These are phyloP conservation scores for Leptinotarsa tumamoca DNA, from an alignment of 2,888 invertebrate species.

Conservation along the genomic window DNA sequence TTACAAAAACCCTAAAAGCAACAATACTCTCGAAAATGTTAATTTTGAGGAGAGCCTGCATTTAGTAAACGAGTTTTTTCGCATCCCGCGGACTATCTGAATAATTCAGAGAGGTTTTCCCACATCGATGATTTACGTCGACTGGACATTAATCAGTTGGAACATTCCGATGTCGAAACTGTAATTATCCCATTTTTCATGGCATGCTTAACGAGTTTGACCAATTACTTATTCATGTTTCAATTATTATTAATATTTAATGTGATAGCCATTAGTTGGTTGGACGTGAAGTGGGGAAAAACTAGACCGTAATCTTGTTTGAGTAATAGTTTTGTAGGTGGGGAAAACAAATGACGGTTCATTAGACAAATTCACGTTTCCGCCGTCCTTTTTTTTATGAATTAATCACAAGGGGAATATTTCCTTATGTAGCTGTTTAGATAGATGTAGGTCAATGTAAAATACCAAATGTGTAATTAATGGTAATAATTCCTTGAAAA, in stretches of 20 bases:
- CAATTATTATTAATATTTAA: conserved; percentile 11
- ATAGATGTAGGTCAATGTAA: too few relatives aligned
- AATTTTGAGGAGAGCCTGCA: conserved; percentile 1
- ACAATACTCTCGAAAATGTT: conserved; percentile 2
- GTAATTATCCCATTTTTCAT: conserved; percentile 17
- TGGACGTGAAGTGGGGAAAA: not conserved
- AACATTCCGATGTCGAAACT: conserved; percentile 11
- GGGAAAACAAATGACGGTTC: not conserved
- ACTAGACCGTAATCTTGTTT: conserved; percentile 8
- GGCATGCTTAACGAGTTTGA: conserved; percentile 6
- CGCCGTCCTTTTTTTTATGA: not conserved
- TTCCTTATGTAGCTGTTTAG: too few relatives aligned
- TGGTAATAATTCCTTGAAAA: too few relatives aligned
- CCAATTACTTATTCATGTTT: conserved; percentile 16
- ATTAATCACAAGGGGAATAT: too few relatives aligned
- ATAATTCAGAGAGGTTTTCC: conserved; percentile 13
- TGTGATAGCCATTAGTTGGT: conserved; percentile 7
- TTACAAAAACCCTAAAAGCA: not conserved
- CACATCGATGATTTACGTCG: conserved; percentile 16
- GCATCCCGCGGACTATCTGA: conserved; percentile 5
- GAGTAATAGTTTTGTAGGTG: not conserved
- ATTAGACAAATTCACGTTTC: not conserved
- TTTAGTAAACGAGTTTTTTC: conserved; percentile 1
- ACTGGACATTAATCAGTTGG: conserved; percentile 5
- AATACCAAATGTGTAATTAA: too few relatives aligned